Base-by-base conservation (phyloP, 2,113 vertebrate genomes). In the Rhinoderma darwinii region DNA sequence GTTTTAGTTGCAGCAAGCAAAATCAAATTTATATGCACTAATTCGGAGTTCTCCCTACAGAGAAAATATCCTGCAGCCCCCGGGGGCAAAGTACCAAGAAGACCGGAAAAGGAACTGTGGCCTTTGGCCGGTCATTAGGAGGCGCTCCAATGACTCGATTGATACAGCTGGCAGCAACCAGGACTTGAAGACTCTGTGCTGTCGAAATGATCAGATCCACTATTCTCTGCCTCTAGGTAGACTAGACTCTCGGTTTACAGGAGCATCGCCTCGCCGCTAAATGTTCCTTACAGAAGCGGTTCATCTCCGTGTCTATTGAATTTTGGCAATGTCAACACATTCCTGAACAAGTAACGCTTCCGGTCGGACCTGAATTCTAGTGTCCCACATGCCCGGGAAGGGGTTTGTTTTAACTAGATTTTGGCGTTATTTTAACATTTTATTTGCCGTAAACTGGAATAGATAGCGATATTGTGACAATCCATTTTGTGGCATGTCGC, bases 51-150 rank as follows among this genome's bases (percentile, higher is more conserved):
- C 59, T 80, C 15, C 30, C 68, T 39, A 9, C 51, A 87, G 85
- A 87, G 22, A 87, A 56, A 32, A 25, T 66, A 12, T n/a, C 54
- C 66, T 43, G 66, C 78, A 87, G 85, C 39, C 85, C 85, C 5
- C 17, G 68, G 11, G 41, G 37, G 3, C 85, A 87, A 25, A 86
- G n/a, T 25, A 41, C 66, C n/a, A 87, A 87, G 18, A 82, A 35
- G 78, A 17, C 76, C 5, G 84, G 66, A 73, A 87, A 74, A 63
- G 78, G 78, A 39, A 47, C 18, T 5, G 20, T 61, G 25, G 68
- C 51, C 1, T 82, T 82, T 47, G 68, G 85, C 37, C 39, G 85
- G n/a, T 81, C 85, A 54, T 61, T 74, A 35, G 54, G 78, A 9
- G 47, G 78, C 7, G 20, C 51, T 35, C 78, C 85, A 22, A 17